Percentiles rank a stretch among this genome's conserved stretches.
Evolutionary conservation across 2,888 invertebrate genomes (phyloP).

Genomic region (Exephanes ischioxanthus): DNA sequence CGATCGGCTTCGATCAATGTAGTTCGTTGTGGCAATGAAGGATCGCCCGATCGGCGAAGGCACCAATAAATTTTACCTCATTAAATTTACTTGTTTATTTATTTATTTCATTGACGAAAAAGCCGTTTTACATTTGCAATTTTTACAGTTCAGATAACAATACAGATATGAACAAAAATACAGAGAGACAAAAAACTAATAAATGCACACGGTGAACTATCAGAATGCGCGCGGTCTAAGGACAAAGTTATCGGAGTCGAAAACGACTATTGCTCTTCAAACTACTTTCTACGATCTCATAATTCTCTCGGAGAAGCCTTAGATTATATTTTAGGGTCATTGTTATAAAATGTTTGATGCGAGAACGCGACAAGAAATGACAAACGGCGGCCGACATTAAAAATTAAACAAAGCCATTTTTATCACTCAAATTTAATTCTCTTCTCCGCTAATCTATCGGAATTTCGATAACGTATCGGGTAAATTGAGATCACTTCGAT

Average conservation of each 20-base stretch:
- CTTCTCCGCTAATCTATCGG: constrained; percentile 16
- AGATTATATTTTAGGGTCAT: neutral
- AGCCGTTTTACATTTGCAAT: no score
- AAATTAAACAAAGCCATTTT: neutral
- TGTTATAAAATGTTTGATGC: neutral
- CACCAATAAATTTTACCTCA: constrained; percentile 1
- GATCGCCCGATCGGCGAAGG: neutral
- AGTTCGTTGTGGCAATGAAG: neutral
- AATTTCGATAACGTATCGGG: constrained; percentile 39
- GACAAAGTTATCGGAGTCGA: no score
- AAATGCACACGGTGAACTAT: no score
- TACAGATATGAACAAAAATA: no score
- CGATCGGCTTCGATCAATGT: neutral
- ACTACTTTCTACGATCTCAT: no score
- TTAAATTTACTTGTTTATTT: neutral
- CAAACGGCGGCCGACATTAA: no score
- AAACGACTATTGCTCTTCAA: no score
- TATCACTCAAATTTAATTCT: neutral
- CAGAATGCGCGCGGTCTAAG: no score
- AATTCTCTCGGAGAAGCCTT: no score
- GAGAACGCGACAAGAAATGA: neutral
- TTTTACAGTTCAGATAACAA: no score
- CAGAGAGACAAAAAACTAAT: no score
- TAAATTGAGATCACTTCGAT: constrained; percentile 38
- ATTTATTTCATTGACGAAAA: no score